Base-by-base conservation (phyloP, 2,797 vertebrate species). In the Enteromius viviparus region DNA sequence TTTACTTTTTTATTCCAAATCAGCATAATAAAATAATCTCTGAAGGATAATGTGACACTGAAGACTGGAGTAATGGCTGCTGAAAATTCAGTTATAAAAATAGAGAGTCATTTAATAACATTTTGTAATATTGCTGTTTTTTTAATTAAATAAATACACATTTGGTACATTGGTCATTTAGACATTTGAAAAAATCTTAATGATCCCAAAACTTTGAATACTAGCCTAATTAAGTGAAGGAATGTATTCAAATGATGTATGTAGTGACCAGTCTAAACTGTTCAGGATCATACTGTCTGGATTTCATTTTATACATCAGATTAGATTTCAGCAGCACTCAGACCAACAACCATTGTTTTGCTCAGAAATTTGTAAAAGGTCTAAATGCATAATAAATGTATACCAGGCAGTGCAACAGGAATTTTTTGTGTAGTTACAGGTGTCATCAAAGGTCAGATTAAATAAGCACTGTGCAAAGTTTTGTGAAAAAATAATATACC, bases 271-370 rank as follows among this genome's bases (percentile, higher is more conserved):
- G 5, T 40, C 32, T 58, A n/a, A 76, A 23, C 32, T 58, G 51
- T 58, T 40, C 21, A 23, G 37, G 51, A 58, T 37, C 32, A 23
- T 19, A 51, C 29, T 40, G 6, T 37, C 19, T 49, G 47, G 49
- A 55, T 75, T 55, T 8, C 0, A 51, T 12, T 55, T 74, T 72
- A 32, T 51, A 34, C 17, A 32, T 51, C 23, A 34, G 47, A 51
- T 51, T 55, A 29, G 19, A 74, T 37, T 17, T 74, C 49, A 55
- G 19, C 71, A 14, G 47, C n/a, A 34, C 47, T 53, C 47, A 12
- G 71, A 55, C 71, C 71, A 15, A 49, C 49, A 72, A 37, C 11
- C 34, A 4, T 53, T 74, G 49, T 74, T 74, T 34, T 74, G 51
- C 29, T 74, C 19, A 14, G 29, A n/a, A 14, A 37, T 32, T 17